Evolutionary conservation across 1,140 invertebrate species (phyloP).

Genomic region (Eueides isabella): DNA sequence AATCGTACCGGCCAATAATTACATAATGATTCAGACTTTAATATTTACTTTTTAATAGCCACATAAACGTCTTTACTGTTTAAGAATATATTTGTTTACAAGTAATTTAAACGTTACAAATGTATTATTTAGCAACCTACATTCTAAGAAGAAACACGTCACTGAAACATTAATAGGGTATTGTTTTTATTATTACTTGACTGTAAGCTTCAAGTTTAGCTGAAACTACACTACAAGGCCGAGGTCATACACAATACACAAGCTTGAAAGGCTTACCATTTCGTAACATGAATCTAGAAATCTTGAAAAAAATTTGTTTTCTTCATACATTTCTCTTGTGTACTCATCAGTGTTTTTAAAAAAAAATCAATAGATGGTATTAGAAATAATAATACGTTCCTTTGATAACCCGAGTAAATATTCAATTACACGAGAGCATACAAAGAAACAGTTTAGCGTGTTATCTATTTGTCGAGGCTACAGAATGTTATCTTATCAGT

Average conservation of each 20-base stretch:
- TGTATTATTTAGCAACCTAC: neutral
- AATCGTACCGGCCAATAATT: too few species aligned
- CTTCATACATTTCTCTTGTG: neutral
- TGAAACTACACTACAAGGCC: neutral
- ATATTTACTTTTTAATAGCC: too few species aligned
- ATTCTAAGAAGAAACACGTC: slow-evolving; percentile 1
- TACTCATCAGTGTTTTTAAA: neutral
- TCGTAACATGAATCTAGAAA: neutral
- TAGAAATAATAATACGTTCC: neutral
- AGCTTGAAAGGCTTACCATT: slow-evolving; percentile 4
- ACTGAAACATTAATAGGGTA: slow-evolving; percentile 5
- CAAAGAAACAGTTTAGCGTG: slow-evolving; percentile 11
- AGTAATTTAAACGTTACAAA: neutral
- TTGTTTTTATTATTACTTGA: slow-evolving; percentile 3
- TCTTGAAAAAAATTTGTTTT: neutral
- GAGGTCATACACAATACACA: neutral
- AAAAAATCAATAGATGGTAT: neutral
- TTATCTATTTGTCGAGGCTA: slow-evolving; percentile 18
- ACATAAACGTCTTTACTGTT: too few species aligned
- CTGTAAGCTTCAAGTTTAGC: neutral
- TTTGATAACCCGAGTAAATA: neutral
- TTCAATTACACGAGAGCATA: neutral
- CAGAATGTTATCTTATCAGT: slow-evolving; percentile 16
- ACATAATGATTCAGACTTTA: too few species aligned
- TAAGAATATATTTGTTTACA: neutral